A percentile compares a stretch with the other conserved stretches of the same genome.
Conservation (phyloP, 2,113 vertebrate genomes). For the Desmodus rotundus region DNA sequence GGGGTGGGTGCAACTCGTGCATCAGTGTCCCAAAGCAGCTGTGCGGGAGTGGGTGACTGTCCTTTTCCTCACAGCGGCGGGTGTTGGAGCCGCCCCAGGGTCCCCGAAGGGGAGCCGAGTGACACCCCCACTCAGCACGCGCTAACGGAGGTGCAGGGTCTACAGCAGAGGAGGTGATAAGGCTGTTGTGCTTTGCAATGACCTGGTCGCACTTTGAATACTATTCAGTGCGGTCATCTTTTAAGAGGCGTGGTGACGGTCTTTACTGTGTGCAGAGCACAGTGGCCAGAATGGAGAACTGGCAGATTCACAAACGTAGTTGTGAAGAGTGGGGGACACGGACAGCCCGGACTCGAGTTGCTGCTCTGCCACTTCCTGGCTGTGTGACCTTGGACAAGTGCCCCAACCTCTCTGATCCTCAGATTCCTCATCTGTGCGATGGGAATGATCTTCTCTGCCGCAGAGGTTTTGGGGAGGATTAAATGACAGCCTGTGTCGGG, state of each 20-base stretch:
- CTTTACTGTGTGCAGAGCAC: not conserved
- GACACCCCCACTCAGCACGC: not conserved
- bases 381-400: not conserved
- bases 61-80: not conserved
- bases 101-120: not conserved
- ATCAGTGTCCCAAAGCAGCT: rapidly evolving
- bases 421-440: not conserved
- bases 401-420: not conserved
- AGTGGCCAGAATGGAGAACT: not conserved
- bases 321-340: rapidly evolving
- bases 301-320: rapidly evolving
- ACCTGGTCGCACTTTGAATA: not conserved
- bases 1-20: not conserved
- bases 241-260: not conserved
- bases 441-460: not conserved
- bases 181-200: not conserved
- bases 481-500: rapidly evolving
- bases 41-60: not conserved
- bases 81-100: not conserved
- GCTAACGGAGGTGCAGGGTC: not conserved
- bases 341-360: not conserved
- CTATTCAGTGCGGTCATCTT: not conserved
- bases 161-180: not conserved
- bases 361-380: rapidly evolving
- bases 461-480: not conserved